These are phyloP conservation scores for Clistopyga incitator DNA, from an alignment of 2,888 invertebrate species.

Conservation along the genomic window DNA sequence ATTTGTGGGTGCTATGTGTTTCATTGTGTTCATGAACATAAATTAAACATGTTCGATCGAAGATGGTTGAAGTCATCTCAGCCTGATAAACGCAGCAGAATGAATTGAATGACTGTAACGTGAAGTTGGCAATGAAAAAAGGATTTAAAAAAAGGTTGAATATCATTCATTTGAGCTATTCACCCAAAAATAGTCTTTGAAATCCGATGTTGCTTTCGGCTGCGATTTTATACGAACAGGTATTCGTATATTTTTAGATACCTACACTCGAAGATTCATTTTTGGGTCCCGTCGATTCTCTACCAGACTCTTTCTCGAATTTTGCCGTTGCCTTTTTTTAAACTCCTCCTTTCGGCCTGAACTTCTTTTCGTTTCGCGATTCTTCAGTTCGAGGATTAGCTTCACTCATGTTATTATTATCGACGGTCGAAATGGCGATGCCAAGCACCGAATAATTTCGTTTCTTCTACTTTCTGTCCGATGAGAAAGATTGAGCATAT, in stretches of 20 bases:
- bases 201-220: neutral
- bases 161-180: neutral
- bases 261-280: constrained; percentile 6
- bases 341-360: neutral
- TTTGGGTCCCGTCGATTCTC: neutral
- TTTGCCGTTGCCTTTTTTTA: neutral
- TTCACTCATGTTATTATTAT: constrained; percentile 14
- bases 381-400: neutral
- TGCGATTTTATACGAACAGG: constrained; percentile 3
- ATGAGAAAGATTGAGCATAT: constrained; percentile 10
- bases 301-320: neutral
- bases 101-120: neutral
- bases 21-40: neutral
- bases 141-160: neutral
- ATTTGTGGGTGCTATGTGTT: neutral
- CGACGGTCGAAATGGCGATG: neutral
- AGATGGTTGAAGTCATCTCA: constrained; percentile 5
- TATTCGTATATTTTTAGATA: constrained; percentile 17
- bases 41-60: constrained; percentile 20
- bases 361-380: neutral
- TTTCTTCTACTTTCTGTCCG: neutral
- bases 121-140: neutral
- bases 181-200: constrained; percentile 10
- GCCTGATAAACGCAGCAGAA: neutral
- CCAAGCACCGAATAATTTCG: neutral